Conservation (phyloP, 2,888 invertebrate genomes). For the Chaetogeoica ovagalla region DNA sequence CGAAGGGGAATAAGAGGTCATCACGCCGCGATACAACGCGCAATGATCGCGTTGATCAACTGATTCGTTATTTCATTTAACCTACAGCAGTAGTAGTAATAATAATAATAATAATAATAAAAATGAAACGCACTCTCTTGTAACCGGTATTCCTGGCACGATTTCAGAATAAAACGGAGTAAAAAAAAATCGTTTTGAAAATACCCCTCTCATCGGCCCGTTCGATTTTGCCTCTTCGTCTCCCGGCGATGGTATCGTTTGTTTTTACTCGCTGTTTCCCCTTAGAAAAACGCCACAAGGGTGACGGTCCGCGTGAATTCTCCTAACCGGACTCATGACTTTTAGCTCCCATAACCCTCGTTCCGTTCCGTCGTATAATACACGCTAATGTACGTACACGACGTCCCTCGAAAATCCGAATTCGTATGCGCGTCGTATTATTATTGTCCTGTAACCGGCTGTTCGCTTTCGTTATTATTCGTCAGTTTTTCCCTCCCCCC, state of each 20-base stretch:
- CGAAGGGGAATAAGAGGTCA: no score
- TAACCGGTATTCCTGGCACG: slow-evolving; percentile 44
- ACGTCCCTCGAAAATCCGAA: no score
- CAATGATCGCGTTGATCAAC: slow-evolving; percentile 20
- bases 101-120: background rate
- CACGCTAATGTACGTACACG: no score
- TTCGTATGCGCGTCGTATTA: no score
- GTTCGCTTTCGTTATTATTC: no score
- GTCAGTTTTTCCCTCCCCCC: no score
- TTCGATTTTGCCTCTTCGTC: slow-evolving; percentile 30
- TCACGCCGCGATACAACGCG: no score
- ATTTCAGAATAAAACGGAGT: slow-evolving; percentile 20
- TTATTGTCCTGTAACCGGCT: no score
- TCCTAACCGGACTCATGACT: background rate
- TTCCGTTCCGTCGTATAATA: no score
- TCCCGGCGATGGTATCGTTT: background rate
- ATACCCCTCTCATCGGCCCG: slow-evolving; percentile 32
- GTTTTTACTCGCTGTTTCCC: background rate
- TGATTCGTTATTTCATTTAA: slow-evolving; percentile 40
- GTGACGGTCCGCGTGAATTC: background rate
- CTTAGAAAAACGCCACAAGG: background rate
- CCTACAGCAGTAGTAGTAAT: no score
- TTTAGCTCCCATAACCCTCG: no score
- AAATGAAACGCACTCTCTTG: slow-evolving; percentile 26
- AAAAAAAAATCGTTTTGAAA: slow-evolving; percentile 31